Conservation (phyloP, 53 echinoderm and acorn worm genomes). For the Hippasteria phrygiana region DNA sequence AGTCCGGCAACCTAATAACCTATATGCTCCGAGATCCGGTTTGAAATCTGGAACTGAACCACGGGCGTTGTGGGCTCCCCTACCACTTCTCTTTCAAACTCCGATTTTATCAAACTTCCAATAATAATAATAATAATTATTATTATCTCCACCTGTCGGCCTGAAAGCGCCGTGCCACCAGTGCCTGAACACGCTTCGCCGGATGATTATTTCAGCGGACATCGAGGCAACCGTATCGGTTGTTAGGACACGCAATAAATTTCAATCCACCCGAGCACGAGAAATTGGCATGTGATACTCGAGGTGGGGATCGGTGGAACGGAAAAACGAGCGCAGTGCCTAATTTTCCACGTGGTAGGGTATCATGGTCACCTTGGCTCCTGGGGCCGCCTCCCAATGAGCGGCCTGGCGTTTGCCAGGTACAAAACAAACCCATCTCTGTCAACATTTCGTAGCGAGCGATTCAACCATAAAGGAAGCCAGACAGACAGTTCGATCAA, state of each 20-base stretch:
- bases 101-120: too few species aligned
- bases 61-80: too few species aligned
- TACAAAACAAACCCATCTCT: not conserved
- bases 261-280: not conserved
- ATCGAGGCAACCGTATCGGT: not conserved
- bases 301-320: not conserved
- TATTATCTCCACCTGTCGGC: too few species aligned
- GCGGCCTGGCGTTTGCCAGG: not conserved
- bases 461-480: not conserved
- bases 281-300: not conserved
- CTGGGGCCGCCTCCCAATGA: not conserved
- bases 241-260: not conserved
- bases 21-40: too few species aligned
- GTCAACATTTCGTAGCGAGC: not conserved
- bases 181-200: too few species aligned
- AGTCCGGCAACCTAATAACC: not conserved
- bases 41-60: too few species aligned
- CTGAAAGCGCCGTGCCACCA: too few species aligned
- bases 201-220: not conserved
- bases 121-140: too few species aligned
- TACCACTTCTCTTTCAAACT: too few species aligned
- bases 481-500: not conserved
- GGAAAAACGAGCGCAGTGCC: not conserved
- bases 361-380: not conserved
- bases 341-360: not conserved